A percentile compares a stretch with the other conserved stretches of the same genome.
Evolutionary conservation across 2,113 vertebrate species (phyloP).

Genomic region (Serilophus lunatus): DNA sequence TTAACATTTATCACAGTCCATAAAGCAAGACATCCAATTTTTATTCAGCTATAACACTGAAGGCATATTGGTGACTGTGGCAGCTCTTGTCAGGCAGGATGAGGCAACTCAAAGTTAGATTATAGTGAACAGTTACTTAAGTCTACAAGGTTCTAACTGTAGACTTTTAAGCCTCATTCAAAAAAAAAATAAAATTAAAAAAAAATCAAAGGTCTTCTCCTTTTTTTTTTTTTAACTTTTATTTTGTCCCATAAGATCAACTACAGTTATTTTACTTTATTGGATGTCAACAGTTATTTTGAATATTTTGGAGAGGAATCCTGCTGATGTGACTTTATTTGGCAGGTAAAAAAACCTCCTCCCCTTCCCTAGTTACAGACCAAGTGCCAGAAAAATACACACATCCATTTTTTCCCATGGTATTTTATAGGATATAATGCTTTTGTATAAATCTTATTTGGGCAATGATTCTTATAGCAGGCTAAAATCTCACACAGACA

Average conservation of each 20-base stretch:
- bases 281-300: neutral
- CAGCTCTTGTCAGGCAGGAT: neutral
- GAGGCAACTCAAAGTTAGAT: neutral
- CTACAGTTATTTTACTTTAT: neutral
- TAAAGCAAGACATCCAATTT: neutral
- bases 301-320: neutral
- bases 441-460: neutral
- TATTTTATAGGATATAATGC: neutral
- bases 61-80: neutral
- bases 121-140: neutral
- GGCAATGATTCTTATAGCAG: neutral
- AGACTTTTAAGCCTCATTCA: neutral
- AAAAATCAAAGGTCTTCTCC: too few species aligned
- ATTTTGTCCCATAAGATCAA: accelerated
- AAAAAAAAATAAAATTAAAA: neutral
- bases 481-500: accelerated
- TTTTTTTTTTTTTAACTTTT: accelerated
- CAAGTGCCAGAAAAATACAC: neutral
- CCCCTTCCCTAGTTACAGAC: neutral
- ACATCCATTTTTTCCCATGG: neutral
- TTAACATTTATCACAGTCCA: neutral
- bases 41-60: neutral
- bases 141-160: neutral
- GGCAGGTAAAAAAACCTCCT: neutral
- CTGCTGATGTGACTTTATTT: neutral